A percentile compares a stretch with the other conserved stretches of the same genome.
Conservation (phyloP, 1,140 invertebrate genomes). For the Tetramorium simillimum region DNA sequence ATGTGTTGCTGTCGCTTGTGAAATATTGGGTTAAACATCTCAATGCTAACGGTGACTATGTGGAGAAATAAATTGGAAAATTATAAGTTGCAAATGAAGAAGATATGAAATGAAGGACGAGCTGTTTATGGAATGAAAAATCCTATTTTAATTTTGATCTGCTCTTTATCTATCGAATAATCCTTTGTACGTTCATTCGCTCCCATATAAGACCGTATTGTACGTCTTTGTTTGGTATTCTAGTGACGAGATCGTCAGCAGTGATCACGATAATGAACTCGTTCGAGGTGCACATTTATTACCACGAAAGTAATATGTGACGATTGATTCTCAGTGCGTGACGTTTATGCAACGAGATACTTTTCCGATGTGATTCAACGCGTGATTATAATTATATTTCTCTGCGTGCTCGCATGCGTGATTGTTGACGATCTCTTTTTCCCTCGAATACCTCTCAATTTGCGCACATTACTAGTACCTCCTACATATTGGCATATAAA, state of each 20-base stretch:
- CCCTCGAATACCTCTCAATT: constrained; percentile 68
- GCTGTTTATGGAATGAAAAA: not conserved
- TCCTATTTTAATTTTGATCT: not conserved
- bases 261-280: not conserved
- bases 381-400: not conserved
- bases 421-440: constrained; percentile 53
- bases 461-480: constrained; percentile 76
- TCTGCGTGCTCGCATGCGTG: not conserved
- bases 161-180: not conserved
- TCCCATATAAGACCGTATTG: constrained; percentile 27
- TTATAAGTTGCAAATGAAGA: not conserved
- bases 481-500: constrained; percentile 65
- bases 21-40: not conserved
- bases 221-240: constrained; percentile 54
- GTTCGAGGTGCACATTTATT: not conserved
- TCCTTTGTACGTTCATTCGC: constrained; percentile 18
- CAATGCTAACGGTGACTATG: not conserved
- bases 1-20: not conserved
- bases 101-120: not conserved
- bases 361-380: not conserved
- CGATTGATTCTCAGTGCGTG: not conserved
- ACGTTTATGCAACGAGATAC: not conserved
- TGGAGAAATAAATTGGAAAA: not conserved
- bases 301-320: not conserved
- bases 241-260: constrained; percentile 52